phyloP scores from a whole-genome alignment of 1,140 invertebrate genomes.

The Leptopilina boulardi region DNA sequence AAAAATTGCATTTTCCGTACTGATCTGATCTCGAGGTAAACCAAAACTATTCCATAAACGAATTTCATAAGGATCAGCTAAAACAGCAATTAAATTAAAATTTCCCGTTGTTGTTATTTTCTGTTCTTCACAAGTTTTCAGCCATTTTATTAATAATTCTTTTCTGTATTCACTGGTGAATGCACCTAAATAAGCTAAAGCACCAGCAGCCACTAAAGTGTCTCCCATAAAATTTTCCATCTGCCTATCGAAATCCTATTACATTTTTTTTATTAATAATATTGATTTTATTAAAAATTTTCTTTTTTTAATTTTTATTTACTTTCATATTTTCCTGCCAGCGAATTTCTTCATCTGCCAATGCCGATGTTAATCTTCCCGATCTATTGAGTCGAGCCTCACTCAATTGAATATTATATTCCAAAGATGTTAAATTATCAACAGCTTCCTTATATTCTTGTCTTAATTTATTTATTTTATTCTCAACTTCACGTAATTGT shows the following conservation, averaged over 20 bases:
- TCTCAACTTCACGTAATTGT: slow-evolving; percentile 84
- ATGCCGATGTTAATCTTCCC: slow-evolving; percentile 87
- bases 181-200: slow-evolving; percentile 91
- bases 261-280: too few species aligned
- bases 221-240: slow-evolving; percentile 86
- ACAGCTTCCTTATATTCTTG: slow-evolving; percentile 81
- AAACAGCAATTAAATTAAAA: slow-evolving; percentile 82
- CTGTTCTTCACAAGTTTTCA: slow-evolving; percentile 78
- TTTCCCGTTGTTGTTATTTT: slow-evolving; percentile 83
- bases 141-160: slow-evolving; percentile 83
- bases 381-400: slow-evolving; percentile 86
- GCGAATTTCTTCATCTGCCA: slow-evolving; percentile 88
- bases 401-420: slow-evolving; percentile 84
- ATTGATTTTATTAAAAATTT: too few species aligned
- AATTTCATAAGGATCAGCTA: slow-evolving; percentile 90
- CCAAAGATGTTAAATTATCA: slow-evolving; percentile 78
- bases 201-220: slow-evolving; percentile 88
- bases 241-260: slow-evolving; percentile 73
- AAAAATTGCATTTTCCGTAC: slow-evolving; percentile 91
- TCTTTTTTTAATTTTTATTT: slow-evolving; percentile 52
- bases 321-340: slow-evolving; percentile 88
- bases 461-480: slow-evolving; percentile 81
- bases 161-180: slow-evolving; percentile 87
- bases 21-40: slow-evolving; percentile 88
- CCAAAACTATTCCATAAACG: slow-evolving; percentile 90